These are phyloP conservation scores for Parasteatoda lunata DNA, from an alignment of 2,888 invertebrate species.

Conservation along the genomic window DNA sequence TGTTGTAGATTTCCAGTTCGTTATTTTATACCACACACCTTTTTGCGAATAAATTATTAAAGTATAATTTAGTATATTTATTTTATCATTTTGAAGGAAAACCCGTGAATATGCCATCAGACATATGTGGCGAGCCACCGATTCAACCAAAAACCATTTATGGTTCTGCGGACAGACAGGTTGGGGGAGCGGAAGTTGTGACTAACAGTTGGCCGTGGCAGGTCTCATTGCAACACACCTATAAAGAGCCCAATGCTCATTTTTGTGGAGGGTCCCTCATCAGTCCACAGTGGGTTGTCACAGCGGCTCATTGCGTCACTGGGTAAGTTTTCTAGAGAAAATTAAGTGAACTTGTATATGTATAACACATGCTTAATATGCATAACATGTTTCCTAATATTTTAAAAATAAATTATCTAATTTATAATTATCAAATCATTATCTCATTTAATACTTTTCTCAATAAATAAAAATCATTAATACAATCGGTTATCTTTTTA, in stretches of 20 bases:
- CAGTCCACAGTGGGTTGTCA: conserved; percentile 41
- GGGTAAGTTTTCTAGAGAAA: conserved; percentile 6
- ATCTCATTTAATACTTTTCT: too few relatives aligned
- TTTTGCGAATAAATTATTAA: too few relatives aligned
- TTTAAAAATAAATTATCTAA: too few relatives aligned
- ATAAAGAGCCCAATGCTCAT: conserved; percentile 41
- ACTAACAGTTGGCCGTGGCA: conserved; percentile 65
- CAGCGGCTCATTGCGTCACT: conserved; percentile 44
- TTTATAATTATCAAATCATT: too few relatives aligned
- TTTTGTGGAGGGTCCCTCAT: conserved; percentile 52
- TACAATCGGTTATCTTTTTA: too few relatives aligned
- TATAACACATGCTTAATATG: too few relatives aligned
- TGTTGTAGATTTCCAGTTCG: too few relatives aligned
- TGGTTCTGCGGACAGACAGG: conserved; percentile 34
- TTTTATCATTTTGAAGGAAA: not conserved
- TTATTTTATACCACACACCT: too few relatives aligned
- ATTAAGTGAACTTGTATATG: too few relatives aligned
- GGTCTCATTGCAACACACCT: conserved; percentile 25
- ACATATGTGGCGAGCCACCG: conserved; percentile 34
- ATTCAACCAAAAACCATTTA: conserved; percentile 25
- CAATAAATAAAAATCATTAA: too few relatives aligned
- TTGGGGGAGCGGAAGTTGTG: conserved; percentile 30
- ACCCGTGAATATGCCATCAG: not conserved
- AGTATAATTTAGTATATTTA: too few relatives aligned
- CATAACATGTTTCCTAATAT: too few relatives aligned